Base-by-base conservation (phyloP, 2,797 vertebrate species). In the Brachyrhaphis roseni region DNA sequence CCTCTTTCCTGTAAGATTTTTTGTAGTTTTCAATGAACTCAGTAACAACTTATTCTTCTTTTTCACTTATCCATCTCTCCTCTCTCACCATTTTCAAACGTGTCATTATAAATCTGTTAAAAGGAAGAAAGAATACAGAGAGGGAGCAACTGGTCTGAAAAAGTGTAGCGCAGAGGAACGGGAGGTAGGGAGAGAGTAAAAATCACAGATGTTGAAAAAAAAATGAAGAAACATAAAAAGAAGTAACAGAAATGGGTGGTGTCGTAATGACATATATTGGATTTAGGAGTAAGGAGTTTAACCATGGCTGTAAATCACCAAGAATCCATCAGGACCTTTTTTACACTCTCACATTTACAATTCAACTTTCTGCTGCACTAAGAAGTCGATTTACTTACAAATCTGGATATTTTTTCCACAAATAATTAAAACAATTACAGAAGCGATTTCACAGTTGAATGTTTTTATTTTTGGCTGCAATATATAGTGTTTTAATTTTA, bases 101-200 rank as follows among this genome's bases (percentile, higher is more conserved):
- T 83, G 86, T 84, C 80, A 89, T 90, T 91, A 89, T 87, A 88
- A 87, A 86, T 76, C 84, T 90, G 82, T 80, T 68, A 84, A 90
- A 79, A 75, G 53, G 43, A 84, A 72, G 70, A 79, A 76, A 82
- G 70, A 71, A 68, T 68, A 83, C 78, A 86, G 39, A 79, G 77
- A 85, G n/a, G 34, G 28, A 82, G 62, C 70, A 78, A 86, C 80
- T 43, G 75, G 71, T 80, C 51, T 36, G 70, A 34, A 64, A 85
- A 71, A 82, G 51, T 84, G 78, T 55, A 47, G 80, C 8, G 51
- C 77, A 76, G 76, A 78, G 70, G 28, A 51, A 57, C 75, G 23
- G 8, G 75, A 83, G 59, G 49, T 77, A 85, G 55, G 46, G 41
- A 64, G 70, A 76, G 62, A 55, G 83, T 28, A 16, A 55, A 77